Evolutionary conservation across 2,797 vertebrate species (phyloP).

Genomic region (Acrossocheilus fasciatus): DNA sequence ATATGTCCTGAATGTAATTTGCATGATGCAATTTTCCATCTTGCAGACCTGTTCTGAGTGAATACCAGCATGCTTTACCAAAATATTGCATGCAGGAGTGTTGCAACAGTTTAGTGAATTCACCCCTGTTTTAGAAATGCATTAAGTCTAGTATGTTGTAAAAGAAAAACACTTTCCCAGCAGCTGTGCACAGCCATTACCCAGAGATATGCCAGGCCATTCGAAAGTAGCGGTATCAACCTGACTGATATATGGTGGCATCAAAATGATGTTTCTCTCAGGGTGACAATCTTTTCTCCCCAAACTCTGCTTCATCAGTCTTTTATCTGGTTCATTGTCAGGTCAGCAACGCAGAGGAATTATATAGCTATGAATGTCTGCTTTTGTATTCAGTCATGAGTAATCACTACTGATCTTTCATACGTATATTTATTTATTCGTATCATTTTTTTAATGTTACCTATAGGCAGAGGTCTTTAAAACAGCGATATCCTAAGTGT

Average conservation of each 20-base stretch:
- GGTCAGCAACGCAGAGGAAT: background rate
- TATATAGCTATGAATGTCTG: background rate
- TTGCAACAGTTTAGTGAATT: background rate
- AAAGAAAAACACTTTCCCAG: background rate
- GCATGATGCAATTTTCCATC: background rate
- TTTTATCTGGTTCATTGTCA: conserved; percentile 10
- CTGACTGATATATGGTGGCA: conserved; percentile 4
- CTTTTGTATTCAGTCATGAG: background rate
- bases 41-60: background rate
- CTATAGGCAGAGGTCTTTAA: background rate
- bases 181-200: conserved; percentile 9
- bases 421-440: background rate
- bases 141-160: background rate
- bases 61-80: background rate
- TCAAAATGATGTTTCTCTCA: conserved; percentile 20
- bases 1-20: background rate
- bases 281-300: background rate
- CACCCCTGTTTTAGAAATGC: background rate
- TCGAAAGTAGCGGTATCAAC: background rate
- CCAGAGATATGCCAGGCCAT: background rate
- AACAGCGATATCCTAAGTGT: background rate
- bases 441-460: background rate
- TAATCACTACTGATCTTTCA: background rate
- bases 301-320: background rate
- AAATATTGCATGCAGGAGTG: conserved; percentile 1